Base-by-base conservation (phyloP, 92 coral and sea anemone genomes). In the Bergia puertoricense region DNA sequence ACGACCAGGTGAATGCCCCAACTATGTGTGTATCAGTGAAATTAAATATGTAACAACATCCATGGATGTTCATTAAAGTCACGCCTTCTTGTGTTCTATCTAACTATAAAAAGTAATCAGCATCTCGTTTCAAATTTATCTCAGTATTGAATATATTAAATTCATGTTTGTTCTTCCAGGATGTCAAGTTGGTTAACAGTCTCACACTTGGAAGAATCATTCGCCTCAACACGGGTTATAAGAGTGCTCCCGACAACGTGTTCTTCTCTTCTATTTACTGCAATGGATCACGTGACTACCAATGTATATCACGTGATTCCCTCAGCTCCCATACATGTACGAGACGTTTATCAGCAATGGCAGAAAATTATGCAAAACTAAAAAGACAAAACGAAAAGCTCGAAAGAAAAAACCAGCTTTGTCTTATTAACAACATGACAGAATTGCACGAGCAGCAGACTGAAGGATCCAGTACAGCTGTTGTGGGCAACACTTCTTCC, bases 251-350 rank as follows among this genome's bases (percentile, higher is more conserved):
- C 30, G 94, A 93, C 10, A 82, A 92, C 84, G 94, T 94, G 39
- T 96, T 96, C 83, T 96, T 90, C 82, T 93, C 98, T 2, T 81
- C 94, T 3, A 89, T 84, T 37, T 89, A 92, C 88, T 96, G 98
- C 90, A 85, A 88, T 82, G 90, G 89, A 57, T 96, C 93, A 50
- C 69, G 85, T 37, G 79, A 92, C 74, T 85, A 89, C 43, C 95
- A 92, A 80, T 96, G 98, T 82, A 59, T 90, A 41, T 91, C 91
- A 11, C 90, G 81, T 82, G 86, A 79, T 62, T 46, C 43, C 20
- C 30, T 2, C 30, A 51, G 23, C n/a, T 15, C 76, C 30, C 77
- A 48, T 45, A 18, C 14, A 15, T 83, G 77, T 42, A 48, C 15
- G 13, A 23, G 65, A 30, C 57, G 23, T 41, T 51, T 40, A 42